phyloP scores from a whole-genome alignment of 2,113 vertebrate species.

The Budorcas taxicolor region DNA sequence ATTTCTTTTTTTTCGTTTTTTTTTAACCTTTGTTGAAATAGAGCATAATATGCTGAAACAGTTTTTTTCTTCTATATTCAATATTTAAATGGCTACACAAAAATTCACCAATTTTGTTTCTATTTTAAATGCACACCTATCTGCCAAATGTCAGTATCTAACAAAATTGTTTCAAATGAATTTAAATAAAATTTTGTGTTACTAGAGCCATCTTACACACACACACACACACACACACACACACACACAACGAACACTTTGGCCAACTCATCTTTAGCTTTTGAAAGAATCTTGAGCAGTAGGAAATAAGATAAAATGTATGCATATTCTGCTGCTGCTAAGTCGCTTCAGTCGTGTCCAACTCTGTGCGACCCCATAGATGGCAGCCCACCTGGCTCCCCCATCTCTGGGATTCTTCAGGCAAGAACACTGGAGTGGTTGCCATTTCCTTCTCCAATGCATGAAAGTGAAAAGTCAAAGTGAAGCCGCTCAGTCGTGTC shows the following conservation, averaged over 20 bases:
- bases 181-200: not conserved
- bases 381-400: too few species aligned
- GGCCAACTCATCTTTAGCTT: not conserved
- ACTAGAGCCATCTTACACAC: not conserved
- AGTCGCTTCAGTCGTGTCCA: rapidly evolving
- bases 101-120: not conserved
- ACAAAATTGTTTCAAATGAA: not conserved
- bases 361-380: too few species aligned
- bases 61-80: not conserved
- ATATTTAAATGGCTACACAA: not conserved
- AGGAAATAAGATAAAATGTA: not conserved
- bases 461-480: too few species aligned
- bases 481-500: too few species aligned
- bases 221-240: not conserved
- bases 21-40: not conserved
- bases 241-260: not conserved
- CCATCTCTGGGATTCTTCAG: too few species aligned
- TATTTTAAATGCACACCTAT: not conserved
- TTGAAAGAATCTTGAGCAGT: not conserved
- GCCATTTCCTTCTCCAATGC: too few species aligned
- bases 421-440: too few species aligned
- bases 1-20: too few species aligned
- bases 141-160: not conserved
- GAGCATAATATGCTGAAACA: not conserved
- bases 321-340: not conserved